These are phyloP conservation scores for Orthonychiurus folsomi DNA, from an alignment of 2,888 invertebrate species.

Conservation along the genomic window DNA sequence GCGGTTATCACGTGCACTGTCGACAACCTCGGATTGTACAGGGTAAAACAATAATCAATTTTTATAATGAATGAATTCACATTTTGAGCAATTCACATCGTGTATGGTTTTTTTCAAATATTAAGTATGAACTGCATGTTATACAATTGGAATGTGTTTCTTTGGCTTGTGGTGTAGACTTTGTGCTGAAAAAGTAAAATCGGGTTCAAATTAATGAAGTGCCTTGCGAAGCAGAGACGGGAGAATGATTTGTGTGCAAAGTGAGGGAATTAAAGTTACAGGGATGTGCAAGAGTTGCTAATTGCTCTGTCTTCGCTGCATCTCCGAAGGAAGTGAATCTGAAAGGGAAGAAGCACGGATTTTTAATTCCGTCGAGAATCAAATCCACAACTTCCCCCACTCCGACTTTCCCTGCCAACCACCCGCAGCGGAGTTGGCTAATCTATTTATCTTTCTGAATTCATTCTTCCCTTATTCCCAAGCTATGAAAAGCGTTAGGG, in stretches of 20 bases:
- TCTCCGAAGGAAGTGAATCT: not conserved
- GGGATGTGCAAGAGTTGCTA: no score
- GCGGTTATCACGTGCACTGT: constrained; percentile 72
- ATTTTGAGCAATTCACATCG: no score
- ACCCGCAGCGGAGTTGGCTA: no score
- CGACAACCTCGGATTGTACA: constrained; percentile 69
- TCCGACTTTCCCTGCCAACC: no score
- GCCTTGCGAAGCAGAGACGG: not conserved
- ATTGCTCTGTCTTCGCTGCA: not conserved
- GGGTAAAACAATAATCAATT: constrained; percentile 52
- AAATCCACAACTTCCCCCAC: not conserved
- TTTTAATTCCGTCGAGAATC: not conserved
- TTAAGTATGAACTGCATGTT: no score
- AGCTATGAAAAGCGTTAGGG: not conserved
- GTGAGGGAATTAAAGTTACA: no score
- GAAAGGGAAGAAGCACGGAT: not conserved
- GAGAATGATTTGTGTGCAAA: no score
- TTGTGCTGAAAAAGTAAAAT: not conserved
- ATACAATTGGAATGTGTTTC: no score
- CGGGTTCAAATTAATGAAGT: not conserved
- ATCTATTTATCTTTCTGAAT: no score
- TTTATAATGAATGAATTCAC: no score
- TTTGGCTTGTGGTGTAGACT: no score
- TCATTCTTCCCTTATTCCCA: not conserved
- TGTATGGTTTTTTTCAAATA: no score